Evolutionary conservation across 2,888 invertebrate genomes (phyloP).

Genomic region (Clitarchus hookeri): DNA sequence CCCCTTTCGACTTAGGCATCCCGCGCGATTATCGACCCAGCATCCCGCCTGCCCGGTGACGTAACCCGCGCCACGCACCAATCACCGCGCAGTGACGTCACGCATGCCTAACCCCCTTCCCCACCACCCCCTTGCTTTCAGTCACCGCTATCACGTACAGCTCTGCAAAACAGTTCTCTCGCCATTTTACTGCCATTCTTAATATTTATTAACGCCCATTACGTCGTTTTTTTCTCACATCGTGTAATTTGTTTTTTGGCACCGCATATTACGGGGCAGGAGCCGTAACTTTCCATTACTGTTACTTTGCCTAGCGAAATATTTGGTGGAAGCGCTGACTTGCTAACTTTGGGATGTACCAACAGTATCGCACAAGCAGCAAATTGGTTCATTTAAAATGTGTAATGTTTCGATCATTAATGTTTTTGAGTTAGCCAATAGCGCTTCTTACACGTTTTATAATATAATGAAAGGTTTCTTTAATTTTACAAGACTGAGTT

Average conservation of each 20-base stretch:
- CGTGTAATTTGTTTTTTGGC: not conserved
- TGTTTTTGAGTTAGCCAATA: too few species aligned
- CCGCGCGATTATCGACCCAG: not conserved
- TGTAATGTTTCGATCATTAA: too few species aligned
- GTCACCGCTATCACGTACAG: not conserved
- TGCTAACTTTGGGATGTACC: too few species aligned
- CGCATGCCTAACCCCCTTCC: not conserved
- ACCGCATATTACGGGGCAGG: not conserved
- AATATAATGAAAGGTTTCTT: too few species aligned
- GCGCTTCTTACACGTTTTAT: too few species aligned
- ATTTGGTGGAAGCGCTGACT: not conserved
- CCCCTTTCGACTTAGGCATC: not conserved
- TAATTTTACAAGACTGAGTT: too few species aligned
- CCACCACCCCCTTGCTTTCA: not conserved
- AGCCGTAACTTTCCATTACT: not conserved
- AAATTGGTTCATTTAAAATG: too few species aligned
- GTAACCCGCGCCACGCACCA: not conserved
- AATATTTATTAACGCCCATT: not conserved
- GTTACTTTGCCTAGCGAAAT: not conserved
- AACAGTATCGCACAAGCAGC: too few species aligned
- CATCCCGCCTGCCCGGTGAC: not conserved
- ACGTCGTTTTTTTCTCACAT: not conserved
- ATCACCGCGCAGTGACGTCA: conserved; percentile 8
- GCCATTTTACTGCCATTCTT: too few species aligned
- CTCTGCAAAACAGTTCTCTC: too few species aligned